These are phyloP conservation scores for Astur gentilis DNA, from an alignment of 2,113 vertebrate genomes.

Conservation along the genomic window DNA sequence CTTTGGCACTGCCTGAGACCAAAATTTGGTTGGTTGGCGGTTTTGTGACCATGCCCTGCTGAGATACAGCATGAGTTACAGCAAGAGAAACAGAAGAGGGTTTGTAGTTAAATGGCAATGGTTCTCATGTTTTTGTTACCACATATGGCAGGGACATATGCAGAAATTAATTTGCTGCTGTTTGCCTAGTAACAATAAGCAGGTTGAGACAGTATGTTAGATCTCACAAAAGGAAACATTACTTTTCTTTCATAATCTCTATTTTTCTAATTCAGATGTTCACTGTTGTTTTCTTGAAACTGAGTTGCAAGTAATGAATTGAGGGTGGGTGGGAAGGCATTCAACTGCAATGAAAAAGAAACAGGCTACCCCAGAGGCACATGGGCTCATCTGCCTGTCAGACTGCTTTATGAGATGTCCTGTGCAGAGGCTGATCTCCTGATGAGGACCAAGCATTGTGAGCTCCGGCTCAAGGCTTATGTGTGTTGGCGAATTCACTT, in stretches of 20 bases:
- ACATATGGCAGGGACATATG: background rate
- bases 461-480: background rate
- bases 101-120: slow-evolving; percentile 1
- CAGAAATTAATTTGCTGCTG: slow-evolving; percentile 2
- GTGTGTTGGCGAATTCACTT: background rate
- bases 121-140: background rate
- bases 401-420: background rate
- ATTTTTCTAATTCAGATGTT: background rate
- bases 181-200: slow-evolving; percentile 12
- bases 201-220: background rate
- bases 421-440: background rate
- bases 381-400: background rate
- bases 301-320: background rate
- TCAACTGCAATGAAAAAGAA: background rate
- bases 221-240: background rate
- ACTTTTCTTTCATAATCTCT: background rate
- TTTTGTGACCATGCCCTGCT: background rate
- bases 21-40: background rate
- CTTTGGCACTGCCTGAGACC: background rate
- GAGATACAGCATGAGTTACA: background rate
- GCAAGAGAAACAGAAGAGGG: background rate
- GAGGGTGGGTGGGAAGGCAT: background rate
- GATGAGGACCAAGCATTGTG: background rate
- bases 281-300: background rate
- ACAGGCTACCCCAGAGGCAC: background rate